Evolutionary conservation across 1,140 invertebrate species (phyloP).

Genomic region (Asobara japonica): DNA sequence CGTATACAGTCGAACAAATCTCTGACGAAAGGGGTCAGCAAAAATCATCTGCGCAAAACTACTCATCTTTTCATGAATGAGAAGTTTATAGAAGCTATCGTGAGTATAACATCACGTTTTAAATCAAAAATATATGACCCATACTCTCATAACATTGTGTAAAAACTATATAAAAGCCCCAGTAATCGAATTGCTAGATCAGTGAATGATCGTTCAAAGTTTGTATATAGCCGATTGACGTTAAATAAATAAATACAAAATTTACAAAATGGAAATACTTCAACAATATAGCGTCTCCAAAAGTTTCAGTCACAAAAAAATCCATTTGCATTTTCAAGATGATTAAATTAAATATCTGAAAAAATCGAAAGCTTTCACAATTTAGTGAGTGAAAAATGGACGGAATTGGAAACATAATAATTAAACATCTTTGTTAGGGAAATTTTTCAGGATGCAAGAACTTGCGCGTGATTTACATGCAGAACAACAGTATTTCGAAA

Average conservation of each 20-base stretch:
- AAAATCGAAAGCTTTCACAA: not conserved
- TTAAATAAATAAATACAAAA: too few species aligned
- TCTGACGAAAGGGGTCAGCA: conserved; percentile 45
- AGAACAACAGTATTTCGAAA: conserved; percentile 71
- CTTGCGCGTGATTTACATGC: conserved; percentile 72
- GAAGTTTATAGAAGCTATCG: conserved; percentile 64
- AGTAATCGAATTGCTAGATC: too few species aligned
- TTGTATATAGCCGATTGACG: too few species aligned
- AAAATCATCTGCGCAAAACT: conserved; percentile 49
- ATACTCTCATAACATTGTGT: not conserved
- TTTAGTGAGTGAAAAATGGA: too few species aligned
- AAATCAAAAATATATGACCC: conserved; percentile 18
- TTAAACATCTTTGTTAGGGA: conserved; percentile 61
- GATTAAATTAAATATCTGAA: too few species aligned
- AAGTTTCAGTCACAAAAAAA: too few species aligned
- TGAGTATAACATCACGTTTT: conserved; percentile 56
- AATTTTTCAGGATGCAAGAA: conserved; percentile 65
- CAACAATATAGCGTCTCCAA: too few species aligned
- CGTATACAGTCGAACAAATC: conserved; percentile 47
- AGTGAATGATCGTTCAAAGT: too few species aligned
- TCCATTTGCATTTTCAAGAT: too few species aligned
- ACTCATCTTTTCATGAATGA: conserved; percentile 69
- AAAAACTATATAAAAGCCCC: too few species aligned
- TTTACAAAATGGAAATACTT: too few species aligned
- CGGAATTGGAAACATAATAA: conserved; percentile 15